phyloP scores from a whole-genome alignment of 2,888 invertebrate species.

The Ectemnius continuus region DNA sequence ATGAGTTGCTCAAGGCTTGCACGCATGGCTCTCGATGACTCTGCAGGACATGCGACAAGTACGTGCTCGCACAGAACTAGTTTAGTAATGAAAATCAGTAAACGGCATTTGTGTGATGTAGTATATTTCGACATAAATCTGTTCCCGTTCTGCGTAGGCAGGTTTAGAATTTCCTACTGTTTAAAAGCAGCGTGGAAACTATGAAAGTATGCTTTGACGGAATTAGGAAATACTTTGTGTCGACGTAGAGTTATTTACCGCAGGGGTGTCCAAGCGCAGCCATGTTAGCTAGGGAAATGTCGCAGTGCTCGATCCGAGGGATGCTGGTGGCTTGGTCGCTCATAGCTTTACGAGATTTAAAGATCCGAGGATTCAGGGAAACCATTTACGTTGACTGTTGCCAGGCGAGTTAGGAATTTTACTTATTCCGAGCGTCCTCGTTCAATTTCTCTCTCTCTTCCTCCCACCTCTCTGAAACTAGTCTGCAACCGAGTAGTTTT shows the following conservation, averaged over 20 bases:
- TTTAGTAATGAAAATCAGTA: too few relatives aligned
- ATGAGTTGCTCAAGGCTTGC: too few relatives aligned
- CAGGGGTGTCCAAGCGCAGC: too few relatives aligned
- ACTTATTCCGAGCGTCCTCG: conserved; percentile 16
- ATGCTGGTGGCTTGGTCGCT: background rate
- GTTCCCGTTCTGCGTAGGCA: too few relatives aligned
- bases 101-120: too few relatives aligned
- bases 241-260: too few relatives aligned
- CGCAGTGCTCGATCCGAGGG: too few relatives aligned
- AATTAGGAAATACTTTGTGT: conserved; percentile 43
- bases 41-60: background rate
- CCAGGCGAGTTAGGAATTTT: conserved; percentile 26
- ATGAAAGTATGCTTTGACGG: conserved; percentile 14
- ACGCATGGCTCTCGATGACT: background rate
- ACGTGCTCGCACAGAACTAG: too few relatives aligned
- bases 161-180: too few relatives aligned
- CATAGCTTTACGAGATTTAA: conserved; percentile 19
- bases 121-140: too few relatives aligned
- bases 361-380: conserved; percentile 32
- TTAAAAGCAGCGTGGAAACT: too few relatives aligned
- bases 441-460: conserved; percentile 1
- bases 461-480: conserved; percentile 3
- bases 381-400: conserved; percentile 21
- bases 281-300: too few relatives aligned
- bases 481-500: background rate